These are phyloP conservation scores for Drosophila mimica DNA, from an alignment of 2,888 invertebrate genomes.

Conservation along the genomic window DNA sequence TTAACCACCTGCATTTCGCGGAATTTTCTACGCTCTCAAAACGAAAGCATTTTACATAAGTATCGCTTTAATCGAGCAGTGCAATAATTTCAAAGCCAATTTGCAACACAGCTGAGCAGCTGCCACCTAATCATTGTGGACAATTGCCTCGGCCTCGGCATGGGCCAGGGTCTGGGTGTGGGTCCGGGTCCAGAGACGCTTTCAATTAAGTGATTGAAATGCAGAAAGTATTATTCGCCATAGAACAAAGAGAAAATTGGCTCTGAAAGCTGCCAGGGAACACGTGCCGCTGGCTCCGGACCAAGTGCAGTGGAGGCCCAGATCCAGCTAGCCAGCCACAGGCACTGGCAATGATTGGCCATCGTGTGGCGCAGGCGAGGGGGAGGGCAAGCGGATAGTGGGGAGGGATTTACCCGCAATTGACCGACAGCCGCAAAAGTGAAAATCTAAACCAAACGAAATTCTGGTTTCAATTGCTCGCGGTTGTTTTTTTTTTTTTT, in stretches of 20 bases:
- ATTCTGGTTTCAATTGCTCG: conserved; percentile 81
- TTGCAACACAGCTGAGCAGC: conserved; percentile 38
- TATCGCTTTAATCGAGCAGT: conserved; percentile 2
- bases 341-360: conserved; percentile 36
- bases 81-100: conserved; percentile 26
- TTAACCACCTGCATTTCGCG: not conserved
- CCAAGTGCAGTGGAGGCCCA: conserved; percentile 16
- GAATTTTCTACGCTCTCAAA: conserved; percentile 7
- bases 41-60: conserved; percentile 14
- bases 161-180: not conserved
- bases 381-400: not conserved
- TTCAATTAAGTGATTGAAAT: conserved; percentile 67
- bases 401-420: conserved; percentile 15
- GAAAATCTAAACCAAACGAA: conserved; percentile 80
- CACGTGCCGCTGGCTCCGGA: conserved; percentile 36
- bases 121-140: conserved; percentile 46
- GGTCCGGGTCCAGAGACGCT: conserved; percentile 34
- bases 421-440: conserved; percentile 73
- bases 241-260: conserved; percentile 62
- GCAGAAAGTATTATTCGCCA: conserved; percentile 48
- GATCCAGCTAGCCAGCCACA: conserved; percentile 13
- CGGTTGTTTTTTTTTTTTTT: conserved; percentile 58
- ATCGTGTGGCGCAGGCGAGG: not conserved
- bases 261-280: conserved; percentile 20
- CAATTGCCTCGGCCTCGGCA: conserved; percentile 28